Evolutionary conservation across 2,113 vertebrate species (phyloP).

Genomic region (Albula goreensis): DNA sequence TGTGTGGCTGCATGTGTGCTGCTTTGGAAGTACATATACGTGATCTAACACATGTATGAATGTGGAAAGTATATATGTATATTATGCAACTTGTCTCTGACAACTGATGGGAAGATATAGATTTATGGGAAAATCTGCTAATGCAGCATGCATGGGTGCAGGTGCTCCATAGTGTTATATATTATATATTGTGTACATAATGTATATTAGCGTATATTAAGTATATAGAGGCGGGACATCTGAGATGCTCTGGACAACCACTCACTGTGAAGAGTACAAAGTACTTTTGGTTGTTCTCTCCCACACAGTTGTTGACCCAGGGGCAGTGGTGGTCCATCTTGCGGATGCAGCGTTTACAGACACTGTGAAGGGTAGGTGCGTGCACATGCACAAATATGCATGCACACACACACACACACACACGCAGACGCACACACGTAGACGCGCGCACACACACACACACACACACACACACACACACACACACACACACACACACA

Average conservation of each 20-base stretch:
- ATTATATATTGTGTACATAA: no score
- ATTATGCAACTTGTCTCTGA: no score
- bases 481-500: neutral
- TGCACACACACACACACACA: constrained; percentile 20
- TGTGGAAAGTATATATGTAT: no score
- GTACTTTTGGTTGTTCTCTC: constrained; percentile 98
- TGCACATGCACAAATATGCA: no score
- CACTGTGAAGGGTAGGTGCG: constrained; percentile 65
- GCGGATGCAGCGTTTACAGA: constrained; percentile 96
- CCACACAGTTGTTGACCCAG: constrained; percentile 99
- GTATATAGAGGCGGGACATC: neutral
- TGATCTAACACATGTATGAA: no score
- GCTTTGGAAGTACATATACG: neutral
- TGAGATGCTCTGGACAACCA: constrained; percentile 34
- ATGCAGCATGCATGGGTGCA: no score
- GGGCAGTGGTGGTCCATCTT: constrained; percentile 99
- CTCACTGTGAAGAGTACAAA: constrained; percentile 99
- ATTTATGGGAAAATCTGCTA: no score
- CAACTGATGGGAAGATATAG: no score
- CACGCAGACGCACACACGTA: neutral
- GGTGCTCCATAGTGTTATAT: no score
- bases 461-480: neutral
- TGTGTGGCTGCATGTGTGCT: neutral
- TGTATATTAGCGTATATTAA: neutral
- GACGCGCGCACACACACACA: neutral